Percentiles rank a stretch among this genome's conserved stretches.
Evolutionary conservation across 92 coral and sea anemone genomes (phyloP).

Genomic region (Palythoa caribaeorum): DNA sequence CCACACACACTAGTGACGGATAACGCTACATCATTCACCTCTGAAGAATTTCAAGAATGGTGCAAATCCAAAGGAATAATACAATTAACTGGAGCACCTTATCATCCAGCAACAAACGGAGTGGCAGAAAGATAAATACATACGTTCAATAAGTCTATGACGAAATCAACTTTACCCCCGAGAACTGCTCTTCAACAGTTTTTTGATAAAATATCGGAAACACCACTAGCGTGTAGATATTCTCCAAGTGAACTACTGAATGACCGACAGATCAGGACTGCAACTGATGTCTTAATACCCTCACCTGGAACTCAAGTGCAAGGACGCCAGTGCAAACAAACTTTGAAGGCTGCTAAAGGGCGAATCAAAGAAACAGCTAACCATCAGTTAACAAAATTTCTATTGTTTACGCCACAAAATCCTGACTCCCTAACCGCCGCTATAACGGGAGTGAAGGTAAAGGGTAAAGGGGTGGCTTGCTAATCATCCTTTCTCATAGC

Average conservation of each 20-base stretch:
- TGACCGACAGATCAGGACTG: slow-evolving; percentile 35
- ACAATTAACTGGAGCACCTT: no score
- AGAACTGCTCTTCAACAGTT: slow-evolving; percentile 21
- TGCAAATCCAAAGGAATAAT: no score
- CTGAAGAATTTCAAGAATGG: no score
- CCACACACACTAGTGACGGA: slow-evolving; percentile 54
- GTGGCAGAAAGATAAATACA: slow-evolving; percentile 39
- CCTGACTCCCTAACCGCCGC: no score
- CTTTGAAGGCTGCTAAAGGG: slow-evolving; percentile 10
- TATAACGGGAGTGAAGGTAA: no score
- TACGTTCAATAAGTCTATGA: slow-evolving; percentile 35
- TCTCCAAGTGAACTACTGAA: slow-evolving; percentile 49
- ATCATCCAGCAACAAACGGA: no score
- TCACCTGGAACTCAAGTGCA: slow-evolving; percentile 46
- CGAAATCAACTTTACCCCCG: slow-evolving; percentile 20
- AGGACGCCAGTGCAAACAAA: no score
- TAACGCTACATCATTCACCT: slow-evolving; percentile 47
- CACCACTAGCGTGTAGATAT: slow-evolving; percentile 33
- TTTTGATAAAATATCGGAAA: slow-evolving; percentile 18
- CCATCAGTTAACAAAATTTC: no score
- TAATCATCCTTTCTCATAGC: no score
- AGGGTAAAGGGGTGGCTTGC: no score
- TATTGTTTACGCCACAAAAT: no score
- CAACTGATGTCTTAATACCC: slow-evolving; percentile 28
- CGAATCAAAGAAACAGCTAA: slow-evolving; percentile 16